Conservation (phyloP, 2,113 vertebrate species). For the Tenrec ecaudatus region DNA sequence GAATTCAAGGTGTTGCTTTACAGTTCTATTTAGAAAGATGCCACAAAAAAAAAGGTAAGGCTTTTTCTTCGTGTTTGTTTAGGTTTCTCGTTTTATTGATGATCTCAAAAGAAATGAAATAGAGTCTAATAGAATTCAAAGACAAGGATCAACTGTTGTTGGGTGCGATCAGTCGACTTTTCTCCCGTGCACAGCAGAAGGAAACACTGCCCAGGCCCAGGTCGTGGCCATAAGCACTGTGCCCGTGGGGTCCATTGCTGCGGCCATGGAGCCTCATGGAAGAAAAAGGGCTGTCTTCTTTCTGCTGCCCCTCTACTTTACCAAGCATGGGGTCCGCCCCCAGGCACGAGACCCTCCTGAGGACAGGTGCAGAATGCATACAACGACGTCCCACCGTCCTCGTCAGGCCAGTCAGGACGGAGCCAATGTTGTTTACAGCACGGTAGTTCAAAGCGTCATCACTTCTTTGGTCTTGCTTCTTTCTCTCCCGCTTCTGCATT, state of each 20-base stretch:
- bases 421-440: too few relatives aligned
- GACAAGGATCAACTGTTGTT: not conserved
- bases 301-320: not conserved
- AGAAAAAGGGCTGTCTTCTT: not conserved
- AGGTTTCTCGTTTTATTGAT: constrained; percentile 56
- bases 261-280: not conserved
- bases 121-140: not conserved
- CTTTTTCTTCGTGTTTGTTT: not conserved
- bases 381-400: not conserved
- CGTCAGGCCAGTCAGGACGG: too few relatives aligned
- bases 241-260: not conserved
- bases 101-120: constrained; percentile 1
- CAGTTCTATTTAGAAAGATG: constrained; percentile 42
- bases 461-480: not conserved
- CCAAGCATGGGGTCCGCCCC: not conserved
- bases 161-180: not conserved
- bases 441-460: not conserved
- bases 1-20: constrained; percentile 40
- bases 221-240: not conserved
- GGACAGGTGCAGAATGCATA: not conserved
- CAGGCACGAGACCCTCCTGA: not conserved
- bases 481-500: not conserved
- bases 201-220: not conserved
- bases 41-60: not conserved
- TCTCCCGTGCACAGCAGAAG: not conserved